Evolutionary conservation across 2,888 invertebrate species (phyloP).

Genomic region (Pammene aurita): DNA sequence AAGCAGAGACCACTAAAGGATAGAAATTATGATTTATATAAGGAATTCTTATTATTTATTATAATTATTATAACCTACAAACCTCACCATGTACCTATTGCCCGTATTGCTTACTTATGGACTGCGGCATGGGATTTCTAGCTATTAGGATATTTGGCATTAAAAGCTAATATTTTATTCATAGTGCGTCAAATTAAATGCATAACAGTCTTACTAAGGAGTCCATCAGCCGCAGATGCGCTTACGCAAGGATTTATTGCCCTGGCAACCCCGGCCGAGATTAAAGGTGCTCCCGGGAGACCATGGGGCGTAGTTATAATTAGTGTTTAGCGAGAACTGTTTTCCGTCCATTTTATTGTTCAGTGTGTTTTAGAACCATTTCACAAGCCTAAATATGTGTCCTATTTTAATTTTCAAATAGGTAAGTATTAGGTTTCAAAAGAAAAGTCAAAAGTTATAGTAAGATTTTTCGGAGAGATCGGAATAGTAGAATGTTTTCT

Average conservation of each 20-base stretch:
- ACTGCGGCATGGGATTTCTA: not conserved
- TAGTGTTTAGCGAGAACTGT: conserved; percentile 31
- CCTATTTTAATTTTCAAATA: too few species aligned
- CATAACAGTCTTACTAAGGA: conserved; percentile 12
- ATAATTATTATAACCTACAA: too few species aligned
- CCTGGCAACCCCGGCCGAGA: conserved; percentile 40
- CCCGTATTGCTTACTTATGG: too few species aligned
- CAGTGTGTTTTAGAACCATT: conserved; percentile 5
- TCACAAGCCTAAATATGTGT: not conserved
- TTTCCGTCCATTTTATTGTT: conserved; percentile 28
- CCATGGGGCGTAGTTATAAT: conserved; percentile 32
- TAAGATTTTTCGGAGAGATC: too few species aligned
- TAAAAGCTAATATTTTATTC: conserved; percentile 6
- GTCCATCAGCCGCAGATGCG: conserved; percentile 36
- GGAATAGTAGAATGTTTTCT: too few species aligned
- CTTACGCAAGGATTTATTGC: conserved; percentile 37
- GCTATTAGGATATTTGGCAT: not conserved
- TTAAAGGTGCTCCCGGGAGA: conserved; percentile 35
- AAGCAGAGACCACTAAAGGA: too few species aligned
- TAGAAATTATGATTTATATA: too few species aligned
- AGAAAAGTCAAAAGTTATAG: too few species aligned
- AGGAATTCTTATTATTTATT: too few species aligned
- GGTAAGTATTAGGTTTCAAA: too few species aligned
- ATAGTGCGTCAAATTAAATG: conserved; percentile 12
- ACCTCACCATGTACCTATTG: too few species aligned